Conservation (phyloP, 2,888 invertebrate species). For the Saturnia japonica region DNA sequence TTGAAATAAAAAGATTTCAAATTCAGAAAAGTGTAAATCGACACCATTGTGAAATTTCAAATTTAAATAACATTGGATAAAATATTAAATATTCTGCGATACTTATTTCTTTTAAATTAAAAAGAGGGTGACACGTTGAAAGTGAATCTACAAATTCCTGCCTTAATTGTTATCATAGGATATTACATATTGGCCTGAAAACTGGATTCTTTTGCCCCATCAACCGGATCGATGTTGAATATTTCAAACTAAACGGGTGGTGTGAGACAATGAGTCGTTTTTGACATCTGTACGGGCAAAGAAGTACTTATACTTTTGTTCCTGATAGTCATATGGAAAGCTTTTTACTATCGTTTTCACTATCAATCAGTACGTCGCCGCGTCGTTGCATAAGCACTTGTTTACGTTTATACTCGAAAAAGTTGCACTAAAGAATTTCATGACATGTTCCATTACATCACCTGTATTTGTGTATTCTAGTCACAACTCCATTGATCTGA, state of each 20-base stretch:
- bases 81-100: neutral
- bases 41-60: neutral
- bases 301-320: neutral
- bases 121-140: neutral
- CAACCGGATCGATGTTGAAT: too few species aligned
- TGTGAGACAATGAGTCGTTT: too few species aligned
- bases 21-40: neutral
- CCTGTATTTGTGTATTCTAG: slow-evolving; percentile 27
- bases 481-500: slow-evolving; percentile 21
- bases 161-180: too few species aligned
- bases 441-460: slow-evolving; percentile 17
- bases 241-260: too few species aligned
- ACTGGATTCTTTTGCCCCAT: too few species aligned
- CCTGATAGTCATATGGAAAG: slow-evolving; percentile 25
- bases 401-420: slow-evolving; percentile 9
- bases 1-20: neutral
- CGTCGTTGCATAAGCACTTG: neutral
- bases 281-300: too few species aligned
- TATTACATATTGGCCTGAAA: neutral
- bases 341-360: neutral
- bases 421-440: slow-evolving; percentile 11
- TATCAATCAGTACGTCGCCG: neutral
- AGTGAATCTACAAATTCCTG: neutral
- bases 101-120: neutral
- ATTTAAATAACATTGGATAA: neutral